Evolutionary conservation across 2,888 invertebrate genomes (phyloP), one percentile per base, ranked within the genome.

Genomic region (Clistopyga incitator): DNA sequence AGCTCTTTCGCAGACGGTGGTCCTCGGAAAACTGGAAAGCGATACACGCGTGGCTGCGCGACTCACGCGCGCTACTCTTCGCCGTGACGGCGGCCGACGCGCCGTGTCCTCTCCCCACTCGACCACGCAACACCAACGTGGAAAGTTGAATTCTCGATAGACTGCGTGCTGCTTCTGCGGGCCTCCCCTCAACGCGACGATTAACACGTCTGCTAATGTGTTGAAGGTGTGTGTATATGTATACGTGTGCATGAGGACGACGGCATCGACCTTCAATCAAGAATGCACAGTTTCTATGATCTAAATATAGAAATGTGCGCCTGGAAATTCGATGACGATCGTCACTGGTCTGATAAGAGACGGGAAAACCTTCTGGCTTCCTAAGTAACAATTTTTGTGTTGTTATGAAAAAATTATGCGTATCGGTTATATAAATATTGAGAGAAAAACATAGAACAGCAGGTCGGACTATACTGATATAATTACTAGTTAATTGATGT

Each of bases 21-120:
- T 78, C 85, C 86, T 88, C 87, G 88, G 88, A 89, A 92, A 92
- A 92, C 91, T 92, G 91, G 86, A 90, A 91, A 91, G 89, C 88
- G 85, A 87, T 87, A 86, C 86, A 84, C 71, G 59, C 45, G 67
- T 47, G 64, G 65, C 52, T 59, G 64, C 59, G 23, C 61, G 76
- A 80, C 88, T 88, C 88, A 86, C 82, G 86, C 85, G 86, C 87
- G 86, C 82, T 85, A 18, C 87, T 84, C 78, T 83, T 75, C 87
- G 82, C 84, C 70, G n/a, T n/a, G n/a, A n/a, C n/a, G n/a, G n/a
- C n/a, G n/a, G 42, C 61, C n/a, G 38, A 87, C 87, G 84, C 86
- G 84, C 86, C 84, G 86, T 88, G 84, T 87, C 78, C 85, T 86
- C 84, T 87, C 88, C 88, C 86, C 86, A 84, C 87, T 74, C 23